These are phyloP conservation scores for Antitype chi DNA, from an alignment of 2,888 invertebrate species.

Conservation along the genomic window DNA sequence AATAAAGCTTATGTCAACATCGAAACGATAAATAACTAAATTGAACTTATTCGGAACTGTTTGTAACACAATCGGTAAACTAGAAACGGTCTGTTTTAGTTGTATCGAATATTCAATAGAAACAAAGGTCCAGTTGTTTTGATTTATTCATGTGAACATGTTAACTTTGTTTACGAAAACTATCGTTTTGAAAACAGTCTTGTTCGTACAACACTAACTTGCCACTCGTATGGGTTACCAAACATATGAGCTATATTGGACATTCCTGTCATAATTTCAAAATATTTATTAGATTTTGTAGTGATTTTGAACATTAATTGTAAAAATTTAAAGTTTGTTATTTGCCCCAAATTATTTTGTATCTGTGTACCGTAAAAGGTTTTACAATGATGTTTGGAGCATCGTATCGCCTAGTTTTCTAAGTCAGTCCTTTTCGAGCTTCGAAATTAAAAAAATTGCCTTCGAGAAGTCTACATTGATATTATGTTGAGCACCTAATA, in stretches of 20 bases:
- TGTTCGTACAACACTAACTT: slow-evolving; percentile 46
- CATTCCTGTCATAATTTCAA: background rate
- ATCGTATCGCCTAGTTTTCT: no score
- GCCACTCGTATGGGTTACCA: slow-evolving; percentile 42
- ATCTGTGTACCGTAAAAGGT: no score
- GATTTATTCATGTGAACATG: slow-evolving; percentile 54
- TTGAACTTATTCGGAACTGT: slow-evolving; percentile 31
- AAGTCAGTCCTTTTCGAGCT: no score
- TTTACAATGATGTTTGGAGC: no score
- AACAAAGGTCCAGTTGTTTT: slow-evolving; percentile 45
- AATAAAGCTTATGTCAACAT: slow-evolving; percentile 24
- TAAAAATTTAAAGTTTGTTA: no score
- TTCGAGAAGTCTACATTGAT: no score
- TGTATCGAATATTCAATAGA: slow-evolving; percentile 33
- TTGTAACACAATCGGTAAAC: slow-evolving; percentile 27
- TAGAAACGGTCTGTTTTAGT: slow-evolving; percentile 19
- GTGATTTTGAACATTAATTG: no score
- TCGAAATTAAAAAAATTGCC: no score
- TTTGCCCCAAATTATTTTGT: no score
- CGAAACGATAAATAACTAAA: slow-evolving; percentile 23
- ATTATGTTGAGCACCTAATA: no score
- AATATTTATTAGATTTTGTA: no score
- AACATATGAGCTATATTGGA: slow-evolving; percentile 7
- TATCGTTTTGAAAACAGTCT: slow-evolving; percentile 43
- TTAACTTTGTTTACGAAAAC: slow-evolving; percentile 47